These are phyloP conservation scores for Anolis carolinensis DNA, from an alignment of 2,113 vertebrate species.

Conservation along the genomic window DNA sequence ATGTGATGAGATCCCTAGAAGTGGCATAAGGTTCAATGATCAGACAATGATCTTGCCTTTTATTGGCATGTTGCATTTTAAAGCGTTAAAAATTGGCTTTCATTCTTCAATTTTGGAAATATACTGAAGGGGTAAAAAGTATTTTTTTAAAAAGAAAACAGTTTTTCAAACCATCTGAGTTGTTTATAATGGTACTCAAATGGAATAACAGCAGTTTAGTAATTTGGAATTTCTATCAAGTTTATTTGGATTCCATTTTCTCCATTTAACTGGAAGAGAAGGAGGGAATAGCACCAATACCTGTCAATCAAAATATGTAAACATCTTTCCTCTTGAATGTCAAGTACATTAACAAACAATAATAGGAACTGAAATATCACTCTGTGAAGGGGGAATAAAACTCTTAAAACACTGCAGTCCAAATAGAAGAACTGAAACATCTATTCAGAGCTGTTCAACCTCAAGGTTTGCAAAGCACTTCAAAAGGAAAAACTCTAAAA, in stretches of 20 bases:
- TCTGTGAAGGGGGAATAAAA: not conserved
- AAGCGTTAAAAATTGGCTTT: no score
- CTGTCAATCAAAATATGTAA: not conserved
- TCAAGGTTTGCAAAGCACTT: constrained; percentile 7
- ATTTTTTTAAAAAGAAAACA: no score
- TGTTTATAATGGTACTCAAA: constrained; percentile 13
- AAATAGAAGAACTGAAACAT: not conserved
- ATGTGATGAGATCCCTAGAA: no score
- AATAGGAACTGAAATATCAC: not conserved
- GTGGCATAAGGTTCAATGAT: no score
- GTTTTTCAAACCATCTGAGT: no score
- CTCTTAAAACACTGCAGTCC: not conserved
- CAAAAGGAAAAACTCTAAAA: not conserved
- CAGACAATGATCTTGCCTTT: no score
- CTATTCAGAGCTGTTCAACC: not conserved
- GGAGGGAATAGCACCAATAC: not conserved
- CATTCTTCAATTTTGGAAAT: no score
- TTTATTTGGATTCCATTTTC: not conserved
- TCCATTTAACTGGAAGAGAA: not conserved
- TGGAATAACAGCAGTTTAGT: not conserved
- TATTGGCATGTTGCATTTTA: no score
- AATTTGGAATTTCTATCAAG: not conserved
- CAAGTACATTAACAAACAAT: not conserved
- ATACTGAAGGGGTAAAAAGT: no score
- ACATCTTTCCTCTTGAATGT: rapidly evolving